phyloP scores from a whole-genome alignment of 2,888 invertebrate species.

The Halictus ligatus region DNA sequence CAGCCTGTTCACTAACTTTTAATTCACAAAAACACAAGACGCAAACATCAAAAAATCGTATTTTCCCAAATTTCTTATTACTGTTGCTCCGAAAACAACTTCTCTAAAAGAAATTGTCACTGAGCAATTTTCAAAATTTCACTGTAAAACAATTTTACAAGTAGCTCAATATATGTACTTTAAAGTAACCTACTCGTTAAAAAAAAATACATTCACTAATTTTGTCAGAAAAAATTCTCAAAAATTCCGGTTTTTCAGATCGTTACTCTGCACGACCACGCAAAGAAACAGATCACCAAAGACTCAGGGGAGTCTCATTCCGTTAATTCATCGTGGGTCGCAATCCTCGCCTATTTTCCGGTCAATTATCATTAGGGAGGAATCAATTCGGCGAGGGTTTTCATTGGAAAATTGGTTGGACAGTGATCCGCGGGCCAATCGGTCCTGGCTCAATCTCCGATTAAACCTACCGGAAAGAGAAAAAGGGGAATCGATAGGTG shows the following conservation, averaged over 20 bases:
- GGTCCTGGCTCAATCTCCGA: not conserved
- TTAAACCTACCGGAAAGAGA: not conserved
- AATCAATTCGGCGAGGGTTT: not conserved
- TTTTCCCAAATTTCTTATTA: too few species aligned
- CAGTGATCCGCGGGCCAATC: not conserved
- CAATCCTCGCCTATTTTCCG: not conserved
- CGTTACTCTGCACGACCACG: not conserved
- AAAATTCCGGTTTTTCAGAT: not conserved
- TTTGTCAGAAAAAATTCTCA: not conserved
- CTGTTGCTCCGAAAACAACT: too few species aligned
- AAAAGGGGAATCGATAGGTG: not conserved
- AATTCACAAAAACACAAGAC: too few species aligned
- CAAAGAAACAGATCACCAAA: not conserved
- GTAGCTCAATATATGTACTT: too few species aligned
- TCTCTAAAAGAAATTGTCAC: not conserved
- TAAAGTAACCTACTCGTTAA: too few species aligned
- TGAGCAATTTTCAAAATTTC: too few species aligned
- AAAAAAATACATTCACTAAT: too few species aligned
- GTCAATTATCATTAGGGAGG: not conserved
- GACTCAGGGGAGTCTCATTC: not conserved
- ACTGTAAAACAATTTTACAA: too few species aligned
- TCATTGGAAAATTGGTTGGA: conserved; percentile 1
- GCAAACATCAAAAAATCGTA: too few species aligned
- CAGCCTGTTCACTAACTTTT: not conserved
- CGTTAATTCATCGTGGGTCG: not conserved